Conservation (phyloP, 2,888 invertebrate species). For the Neria commutata region DNA sequence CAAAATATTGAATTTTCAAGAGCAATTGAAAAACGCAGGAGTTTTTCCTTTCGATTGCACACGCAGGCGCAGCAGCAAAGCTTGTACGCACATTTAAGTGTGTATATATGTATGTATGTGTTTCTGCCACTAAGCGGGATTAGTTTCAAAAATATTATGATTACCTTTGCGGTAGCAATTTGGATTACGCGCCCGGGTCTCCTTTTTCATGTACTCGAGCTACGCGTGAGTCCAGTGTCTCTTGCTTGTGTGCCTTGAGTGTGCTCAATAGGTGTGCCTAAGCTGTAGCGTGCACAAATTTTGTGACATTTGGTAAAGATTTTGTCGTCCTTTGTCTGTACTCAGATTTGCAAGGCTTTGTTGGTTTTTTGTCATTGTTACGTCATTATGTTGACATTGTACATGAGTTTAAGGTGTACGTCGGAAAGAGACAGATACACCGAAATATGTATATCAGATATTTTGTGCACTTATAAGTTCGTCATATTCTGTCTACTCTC, state of each 20-base stretch:
- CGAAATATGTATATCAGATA: too few species aligned
- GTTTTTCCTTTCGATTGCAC: slow-evolving; percentile 1
- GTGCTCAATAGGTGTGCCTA: slow-evolving; percentile 22
- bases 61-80: background rate
- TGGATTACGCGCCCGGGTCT: too few species aligned
- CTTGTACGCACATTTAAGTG: too few species aligned
- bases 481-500: too few species aligned
- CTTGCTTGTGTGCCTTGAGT: slow-evolving; percentile 19
- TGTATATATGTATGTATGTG: background rate
- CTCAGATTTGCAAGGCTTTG: background rate
- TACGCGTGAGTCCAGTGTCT: too few species aligned
- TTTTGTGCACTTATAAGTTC: too few species aligned
- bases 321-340: too few species aligned
- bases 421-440: too few species aligned
- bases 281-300: slow-evolving; percentile 1
- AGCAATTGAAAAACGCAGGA: background rate
- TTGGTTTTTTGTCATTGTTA: background rate
- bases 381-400: too few species aligned
- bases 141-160: slow-evolving; percentile 36
- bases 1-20: slow-evolving; percentile 28
- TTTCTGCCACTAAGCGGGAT: slow-evolving; percentile 44
- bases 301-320: background rate
- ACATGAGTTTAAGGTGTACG: too few species aligned
- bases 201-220: background rate
- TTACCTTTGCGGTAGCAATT: slow-evolving; percentile 7